A percentile compares a stretch with the other conserved stretches of the same genome.
These are phyloP conservation scores for Poecilia wingei DNA, from an alignment of 2,797 vertebrate species.

Conservation along the genomic window DNA sequence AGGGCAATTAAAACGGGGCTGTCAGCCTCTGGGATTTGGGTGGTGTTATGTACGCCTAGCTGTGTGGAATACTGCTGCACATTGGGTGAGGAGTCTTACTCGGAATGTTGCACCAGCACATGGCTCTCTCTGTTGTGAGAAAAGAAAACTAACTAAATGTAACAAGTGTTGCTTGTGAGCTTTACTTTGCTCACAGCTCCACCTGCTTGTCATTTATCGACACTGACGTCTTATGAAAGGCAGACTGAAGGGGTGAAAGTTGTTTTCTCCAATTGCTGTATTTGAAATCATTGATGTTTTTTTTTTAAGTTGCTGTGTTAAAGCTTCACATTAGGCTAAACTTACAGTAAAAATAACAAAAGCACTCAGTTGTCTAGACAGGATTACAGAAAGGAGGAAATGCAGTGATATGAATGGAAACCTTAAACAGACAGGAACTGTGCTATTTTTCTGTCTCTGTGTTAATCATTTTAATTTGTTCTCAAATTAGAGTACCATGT, in stretches of 20 bases:
- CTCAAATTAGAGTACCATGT: background rate
- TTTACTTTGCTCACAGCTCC: conserved; percentile 88
- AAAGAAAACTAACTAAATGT: conserved; percentile 22
- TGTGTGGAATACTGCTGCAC: conserved; percentile 41
- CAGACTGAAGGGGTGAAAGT: conserved; percentile 6
- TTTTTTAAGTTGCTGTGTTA: background rate
- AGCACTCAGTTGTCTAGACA: background rate
- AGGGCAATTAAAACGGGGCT: conserved; percentile 71
- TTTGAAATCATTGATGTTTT: background rate
- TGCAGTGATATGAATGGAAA: background rate
- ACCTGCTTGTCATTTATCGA: conserved; percentile 84
- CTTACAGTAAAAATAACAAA: background rate
- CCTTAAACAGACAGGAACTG: background rate
- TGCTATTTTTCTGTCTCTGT: background rate
- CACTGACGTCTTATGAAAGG: conserved; percentile 70
- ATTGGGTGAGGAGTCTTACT: conserved; percentile 30
- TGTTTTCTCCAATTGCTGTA: background rate
- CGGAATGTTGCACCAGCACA: conserved; percentile 34
- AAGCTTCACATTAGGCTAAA: background rate
- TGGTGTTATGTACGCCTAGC: conserved; percentile 35
- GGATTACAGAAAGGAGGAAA: background rate
- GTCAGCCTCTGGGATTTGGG: conserved; percentile 55
- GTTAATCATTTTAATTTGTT: background rate
- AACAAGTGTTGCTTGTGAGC: conserved; percentile 53
- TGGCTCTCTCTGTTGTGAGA: conserved; percentile 37